Evolutionary conservation across 2,797 vertebrate genomes (phyloP).

Genomic region (Alfaro cultratus): DNA sequence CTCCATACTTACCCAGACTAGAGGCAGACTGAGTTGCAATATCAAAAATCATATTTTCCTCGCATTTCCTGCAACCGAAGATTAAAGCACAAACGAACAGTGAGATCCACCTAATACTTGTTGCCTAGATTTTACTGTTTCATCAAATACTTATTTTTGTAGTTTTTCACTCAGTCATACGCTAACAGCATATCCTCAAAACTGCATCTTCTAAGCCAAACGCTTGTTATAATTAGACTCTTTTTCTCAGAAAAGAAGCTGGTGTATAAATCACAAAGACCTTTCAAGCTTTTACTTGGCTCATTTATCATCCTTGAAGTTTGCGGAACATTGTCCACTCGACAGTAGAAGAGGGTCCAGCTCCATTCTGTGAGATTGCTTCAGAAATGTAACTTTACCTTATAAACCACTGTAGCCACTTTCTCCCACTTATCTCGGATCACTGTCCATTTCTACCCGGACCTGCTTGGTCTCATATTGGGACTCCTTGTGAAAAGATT

Average conservation of each 20-base stretch:
- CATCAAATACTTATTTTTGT: not conserved
- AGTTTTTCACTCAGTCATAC: not conserved
- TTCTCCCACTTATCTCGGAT: not conserved
- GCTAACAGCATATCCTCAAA: not conserved
- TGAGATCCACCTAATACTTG: not conserved
- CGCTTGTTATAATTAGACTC: not conserved
- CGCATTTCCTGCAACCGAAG: not conserved
- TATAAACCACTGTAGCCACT: not conserved
- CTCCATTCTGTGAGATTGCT: not conserved
- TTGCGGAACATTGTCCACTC: not conserved
- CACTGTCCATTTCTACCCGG: not conserved
- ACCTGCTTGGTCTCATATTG: not conserved
- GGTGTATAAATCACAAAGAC: not conserved
- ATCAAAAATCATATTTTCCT: not conserved
- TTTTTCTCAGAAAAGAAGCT: not conserved
- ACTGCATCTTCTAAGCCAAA: not conserved
- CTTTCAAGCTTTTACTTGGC: not conserved
- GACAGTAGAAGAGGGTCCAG: not conserved
- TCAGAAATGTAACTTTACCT: not conserved
- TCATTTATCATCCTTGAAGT: conserved; percentile 4
- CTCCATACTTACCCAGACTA: not conserved
- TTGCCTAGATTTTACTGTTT: not conserved
- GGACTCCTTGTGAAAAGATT: too few species aligned
- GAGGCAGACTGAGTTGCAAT: not conserved
- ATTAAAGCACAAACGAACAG: not conserved